Percentiles rank a stretch among this genome's conserved stretches.
Evolutionary conservation across 1,140 invertebrate species (phyloP).

Genomic region (Oncopodura yosiiana): DNA sequence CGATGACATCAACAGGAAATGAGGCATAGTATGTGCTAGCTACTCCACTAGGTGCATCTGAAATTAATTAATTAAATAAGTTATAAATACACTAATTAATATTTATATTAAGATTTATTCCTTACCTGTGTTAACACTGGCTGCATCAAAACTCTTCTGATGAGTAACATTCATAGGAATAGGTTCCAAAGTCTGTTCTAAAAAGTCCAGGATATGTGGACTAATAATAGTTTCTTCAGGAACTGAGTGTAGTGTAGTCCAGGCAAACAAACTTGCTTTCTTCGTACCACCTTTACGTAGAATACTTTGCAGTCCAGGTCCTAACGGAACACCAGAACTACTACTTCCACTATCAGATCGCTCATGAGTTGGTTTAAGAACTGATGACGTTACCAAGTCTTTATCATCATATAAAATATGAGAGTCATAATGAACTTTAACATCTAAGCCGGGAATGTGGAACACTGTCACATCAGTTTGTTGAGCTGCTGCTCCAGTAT

Average conservation of each 20-base stretch:
- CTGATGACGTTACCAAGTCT: not conserved
- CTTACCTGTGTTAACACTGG: constrained; percentile 15
- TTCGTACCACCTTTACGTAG: constrained; percentile 54
- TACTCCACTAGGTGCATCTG: constrained; percentile 25
- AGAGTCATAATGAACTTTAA: constrained; percentile 85
- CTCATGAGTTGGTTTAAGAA: constrained; percentile 16
- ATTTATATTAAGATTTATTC: not conserved
- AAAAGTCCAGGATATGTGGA: constrained; percentile 85
- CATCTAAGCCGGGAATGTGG: constrained; percentile 86
- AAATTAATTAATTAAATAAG: not conserved
- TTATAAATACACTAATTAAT: not conserved
- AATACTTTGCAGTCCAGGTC: not conserved
- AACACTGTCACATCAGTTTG: constrained; percentile 77
- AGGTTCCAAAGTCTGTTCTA: constrained; percentile 88
- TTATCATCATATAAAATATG: constrained; percentile 60
- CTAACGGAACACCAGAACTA: constrained; percentile 1
- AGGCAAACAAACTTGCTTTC: constrained; percentile 86
- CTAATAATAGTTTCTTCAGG: constrained; percentile 92
- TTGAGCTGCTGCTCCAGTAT: constrained; percentile 43
- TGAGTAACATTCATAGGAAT: constrained; percentile 54
- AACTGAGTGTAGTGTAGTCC: constrained; percentile 90
- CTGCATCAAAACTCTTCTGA: constrained; percentile 26
- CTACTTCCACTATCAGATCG: constrained; percentile 31
- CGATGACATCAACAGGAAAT: constrained; percentile 96
- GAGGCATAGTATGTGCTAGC: constrained; percentile 57